Percentiles rank a stretch among this genome's conserved stretches.
phyloP scores from a whole-genome alignment of 1,140 invertebrate genomes.

The Parapsyche elsis region DNA sequence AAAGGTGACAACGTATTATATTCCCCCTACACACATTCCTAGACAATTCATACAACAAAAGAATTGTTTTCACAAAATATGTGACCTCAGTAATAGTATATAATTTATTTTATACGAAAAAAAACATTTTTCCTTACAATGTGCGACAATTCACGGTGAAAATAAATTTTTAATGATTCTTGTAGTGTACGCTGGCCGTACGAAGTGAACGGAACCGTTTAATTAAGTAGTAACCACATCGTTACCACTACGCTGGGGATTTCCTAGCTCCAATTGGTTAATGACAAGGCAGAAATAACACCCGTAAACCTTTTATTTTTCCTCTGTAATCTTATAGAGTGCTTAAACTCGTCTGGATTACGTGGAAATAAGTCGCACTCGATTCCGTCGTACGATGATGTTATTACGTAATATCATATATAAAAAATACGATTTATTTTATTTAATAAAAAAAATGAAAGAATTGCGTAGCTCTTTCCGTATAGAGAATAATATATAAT shows the following conservation, averaged over 20 bases:
- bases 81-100: no score
- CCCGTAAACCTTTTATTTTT: constrained; percentile 20
- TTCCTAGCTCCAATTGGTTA: constrained; percentile 3
- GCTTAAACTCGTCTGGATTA: constrained; percentile 12
- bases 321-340: constrained; percentile 17
- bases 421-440: no score
- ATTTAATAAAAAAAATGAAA: no score
- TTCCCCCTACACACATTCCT: neutral
- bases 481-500: no score
- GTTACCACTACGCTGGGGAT: neutral
- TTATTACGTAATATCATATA: no score
- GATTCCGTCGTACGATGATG: no score
- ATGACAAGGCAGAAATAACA: constrained; percentile 17
- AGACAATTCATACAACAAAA: neutral
- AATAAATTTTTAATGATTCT: neutral
- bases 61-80: no score
- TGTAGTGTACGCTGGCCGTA: neutral
- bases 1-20: constrained; percentile 34
- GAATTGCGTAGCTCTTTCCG: no score
- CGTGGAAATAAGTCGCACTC: neutral
- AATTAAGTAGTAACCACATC: constrained; percentile 24
- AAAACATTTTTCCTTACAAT: no score
- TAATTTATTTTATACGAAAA: no score
- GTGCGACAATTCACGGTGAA: neutral
- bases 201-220: constrained; percentile 7